Evolutionary conservation across 2,797 vertebrate genomes (phyloP), one percentile per base, ranked within the genome.

Genomic region (Danio tinwini): DNA sequence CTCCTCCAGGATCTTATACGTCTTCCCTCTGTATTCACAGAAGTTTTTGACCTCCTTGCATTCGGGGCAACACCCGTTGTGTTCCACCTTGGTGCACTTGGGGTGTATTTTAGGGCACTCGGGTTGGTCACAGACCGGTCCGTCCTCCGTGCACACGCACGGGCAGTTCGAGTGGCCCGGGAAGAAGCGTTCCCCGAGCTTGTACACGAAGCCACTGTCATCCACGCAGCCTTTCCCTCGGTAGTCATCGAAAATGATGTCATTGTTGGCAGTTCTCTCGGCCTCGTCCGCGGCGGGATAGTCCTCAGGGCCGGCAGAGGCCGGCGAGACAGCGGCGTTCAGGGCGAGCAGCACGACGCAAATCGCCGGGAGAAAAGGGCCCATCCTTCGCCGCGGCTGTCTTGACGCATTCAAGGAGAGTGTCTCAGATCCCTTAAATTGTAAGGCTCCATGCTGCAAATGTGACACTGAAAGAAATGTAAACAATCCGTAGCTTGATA

Each of bases 31-130:
- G 89, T 99, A 99, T 94, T 99, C 98, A 94, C 98, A 99, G 94
- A 98, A 99, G 94, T 99, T 98, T 92, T 96, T 99, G 88, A 98
- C 96, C 93, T 99, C 98, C 89, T 99, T 99, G 94, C 98, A 99
- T 88, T 99, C 98, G 0, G 98, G 97, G 89, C 98, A 99, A 90
- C 98, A 99, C 88, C 98, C 98, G 84, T 99, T 99, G 91, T 99
- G 96, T 89, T 99, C 97, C 92, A 99, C 97, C 93, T 99, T 99
- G 87, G 97, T 98, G 93, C 98, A 99, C 93, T 99, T 99, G 61
- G 98, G 97, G 92, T 98, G 98, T 88, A 99, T 97, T 93, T 96
- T 96, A 50, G 98, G 98, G 88, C 98, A 99, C 92, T 98, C 97
- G 7, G 98, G 98, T 84, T 99, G 97, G 89, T 99, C 98, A 3